Evolutionary conservation across 2,113 vertebrate genomes (phyloP).

Genomic region (Monarcha castaneiventris): DNA sequence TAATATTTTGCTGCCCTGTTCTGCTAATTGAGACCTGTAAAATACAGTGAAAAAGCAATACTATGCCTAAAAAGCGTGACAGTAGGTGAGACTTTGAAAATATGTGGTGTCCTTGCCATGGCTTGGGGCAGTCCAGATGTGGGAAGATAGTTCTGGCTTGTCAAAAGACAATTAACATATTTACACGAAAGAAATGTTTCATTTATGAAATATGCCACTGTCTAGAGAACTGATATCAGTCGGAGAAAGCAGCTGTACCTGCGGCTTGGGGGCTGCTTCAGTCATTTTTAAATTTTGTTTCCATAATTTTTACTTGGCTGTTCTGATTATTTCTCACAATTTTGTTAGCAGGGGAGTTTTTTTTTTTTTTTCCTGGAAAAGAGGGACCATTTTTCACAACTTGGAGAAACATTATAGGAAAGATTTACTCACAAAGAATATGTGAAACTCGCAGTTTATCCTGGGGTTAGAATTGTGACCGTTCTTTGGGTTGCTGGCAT

Average conservation of each 20-base stretch:
- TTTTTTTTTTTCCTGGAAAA: neutral
- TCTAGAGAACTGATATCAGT: neutral
- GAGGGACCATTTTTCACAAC: neutral
- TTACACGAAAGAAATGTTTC: constrained; percentile 41
- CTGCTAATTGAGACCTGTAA: neutral
- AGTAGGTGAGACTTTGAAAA: neutral
- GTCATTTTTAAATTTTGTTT: neutral
- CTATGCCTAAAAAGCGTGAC: neutral
- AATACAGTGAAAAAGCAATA: neutral
- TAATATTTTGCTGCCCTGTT: neutral
- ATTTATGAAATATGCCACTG: constrained; percentile 18
- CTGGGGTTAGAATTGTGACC: neutral
- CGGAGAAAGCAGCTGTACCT: constrained; percentile 48
- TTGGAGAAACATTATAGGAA: neutral
- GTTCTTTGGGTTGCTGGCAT: neutral
- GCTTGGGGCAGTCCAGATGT: neutral
- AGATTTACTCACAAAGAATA: neutral
- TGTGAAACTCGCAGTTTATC: neutral
- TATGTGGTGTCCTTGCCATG: neutral
- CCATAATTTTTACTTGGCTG: neutral
- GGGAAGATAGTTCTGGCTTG: neutral
- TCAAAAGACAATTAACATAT: constrained; percentile 26
- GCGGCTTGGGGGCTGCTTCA: neutral
- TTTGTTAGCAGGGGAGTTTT: constrained; percentile 18
- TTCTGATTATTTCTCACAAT: constrained; percentile 29